phyloP scores from a whole-genome alignment of 2,888 invertebrate species.

The Allophyes oxyacanthae region DNA sequence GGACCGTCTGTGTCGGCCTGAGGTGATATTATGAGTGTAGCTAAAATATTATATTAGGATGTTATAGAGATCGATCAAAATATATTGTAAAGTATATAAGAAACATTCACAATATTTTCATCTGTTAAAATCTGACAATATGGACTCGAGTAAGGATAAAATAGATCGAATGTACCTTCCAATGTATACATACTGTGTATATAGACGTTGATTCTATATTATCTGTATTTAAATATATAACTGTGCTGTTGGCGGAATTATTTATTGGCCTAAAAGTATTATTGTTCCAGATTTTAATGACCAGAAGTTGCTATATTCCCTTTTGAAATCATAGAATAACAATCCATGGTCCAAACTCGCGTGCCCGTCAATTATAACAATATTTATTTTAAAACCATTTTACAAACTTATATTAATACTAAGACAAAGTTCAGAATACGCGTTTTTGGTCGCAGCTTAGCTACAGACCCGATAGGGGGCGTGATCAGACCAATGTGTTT shows the following conservation, averaged over 20 bases:
- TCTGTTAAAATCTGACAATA: constrained; percentile 81
- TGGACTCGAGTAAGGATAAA: constrained; percentile 58
- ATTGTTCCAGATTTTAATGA: constrained; percentile 31
- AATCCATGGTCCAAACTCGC: constrained; percentile 64
- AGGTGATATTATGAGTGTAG: constrained; percentile 83
- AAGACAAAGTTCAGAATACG: constrained; percentile 36
- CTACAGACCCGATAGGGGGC: constrained; percentile 16
- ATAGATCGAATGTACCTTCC: constrained; percentile 50
- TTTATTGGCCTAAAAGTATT: constrained; percentile 63
- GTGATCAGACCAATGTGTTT: constrained; percentile 36
- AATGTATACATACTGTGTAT: constrained; percentile 61
- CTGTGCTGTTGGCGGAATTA: constrained; percentile 50
- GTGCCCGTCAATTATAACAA: constrained; percentile 59
- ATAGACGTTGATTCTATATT: constrained; percentile 58
- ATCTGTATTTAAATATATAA: constrained; percentile 53
- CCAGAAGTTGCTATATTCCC: constrained; percentile 35
- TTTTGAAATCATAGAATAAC: constrained; percentile 47
- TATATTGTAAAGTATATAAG: constrained; percentile 59
- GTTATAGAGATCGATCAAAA: constrained; percentile 58
- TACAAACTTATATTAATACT: constrained; percentile 33
- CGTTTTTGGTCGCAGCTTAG: constrained; percentile 33
- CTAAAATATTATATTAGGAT: constrained; percentile 65
- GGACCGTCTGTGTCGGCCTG: constrained; percentile 69
- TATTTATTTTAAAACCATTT: constrained; percentile 43
- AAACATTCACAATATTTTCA: constrained; percentile 67